phyloP scores from a whole-genome alignment of 1,140 invertebrate species.

The Drosophila aff. region DNA sequence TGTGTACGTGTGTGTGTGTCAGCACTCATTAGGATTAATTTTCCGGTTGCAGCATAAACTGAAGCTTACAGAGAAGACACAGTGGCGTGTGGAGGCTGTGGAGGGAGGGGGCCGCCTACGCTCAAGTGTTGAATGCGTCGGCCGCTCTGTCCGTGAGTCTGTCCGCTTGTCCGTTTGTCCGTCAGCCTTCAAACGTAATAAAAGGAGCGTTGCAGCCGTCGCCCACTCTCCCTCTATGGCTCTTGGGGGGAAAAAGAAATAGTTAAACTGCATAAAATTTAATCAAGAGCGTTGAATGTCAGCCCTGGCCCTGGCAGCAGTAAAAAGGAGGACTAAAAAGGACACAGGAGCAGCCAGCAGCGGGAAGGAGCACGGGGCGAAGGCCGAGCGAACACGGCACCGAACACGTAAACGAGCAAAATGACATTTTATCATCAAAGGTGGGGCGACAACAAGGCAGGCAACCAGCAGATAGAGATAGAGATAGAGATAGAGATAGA shows the following conservation, averaged over 20 bases:
- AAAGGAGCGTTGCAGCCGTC: slow-evolving; percentile 45
- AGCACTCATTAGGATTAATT: slow-evolving; percentile 83
- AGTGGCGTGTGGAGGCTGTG: slow-evolving; percentile 6
- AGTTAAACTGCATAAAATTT: slow-evolving; percentile 84
- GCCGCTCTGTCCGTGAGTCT: slow-evolving; percentile 46
- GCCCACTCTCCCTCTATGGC: neutral
- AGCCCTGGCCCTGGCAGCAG: slow-evolving; percentile 68
- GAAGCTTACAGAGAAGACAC: slow-evolving; percentile 68
- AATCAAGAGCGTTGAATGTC: slow-evolving; percentile 83
- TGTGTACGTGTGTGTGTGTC: slow-evolving; percentile 61
- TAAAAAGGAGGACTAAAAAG: slow-evolving; percentile 22
- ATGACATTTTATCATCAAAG: slow-evolving; percentile 84
- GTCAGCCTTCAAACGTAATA: slow-evolving; percentile 73
- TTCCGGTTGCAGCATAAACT: slow-evolving; percentile 81
- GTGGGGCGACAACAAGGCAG: slow-evolving; percentile 58
- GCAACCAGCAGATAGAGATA: slow-evolving; percentile 40
- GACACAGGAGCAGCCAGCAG: slow-evolving; percentile 19
- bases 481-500: slow-evolving; percentile 25
- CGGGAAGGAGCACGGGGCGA: neutral
- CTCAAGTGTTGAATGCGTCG: slow-evolving; percentile 66
- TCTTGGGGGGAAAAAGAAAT: slow-evolving; percentile 52
- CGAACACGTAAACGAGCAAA: slow-evolving; percentile 80
- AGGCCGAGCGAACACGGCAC: slow-evolving; percentile 45
- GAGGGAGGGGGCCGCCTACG: slow-evolving; percentile 17
- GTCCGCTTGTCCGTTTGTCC: slow-evolving; percentile 37